phyloP scores from a whole-genome alignment of 2,888 invertebrate species.

The Drosophila sordidula region DNA sequence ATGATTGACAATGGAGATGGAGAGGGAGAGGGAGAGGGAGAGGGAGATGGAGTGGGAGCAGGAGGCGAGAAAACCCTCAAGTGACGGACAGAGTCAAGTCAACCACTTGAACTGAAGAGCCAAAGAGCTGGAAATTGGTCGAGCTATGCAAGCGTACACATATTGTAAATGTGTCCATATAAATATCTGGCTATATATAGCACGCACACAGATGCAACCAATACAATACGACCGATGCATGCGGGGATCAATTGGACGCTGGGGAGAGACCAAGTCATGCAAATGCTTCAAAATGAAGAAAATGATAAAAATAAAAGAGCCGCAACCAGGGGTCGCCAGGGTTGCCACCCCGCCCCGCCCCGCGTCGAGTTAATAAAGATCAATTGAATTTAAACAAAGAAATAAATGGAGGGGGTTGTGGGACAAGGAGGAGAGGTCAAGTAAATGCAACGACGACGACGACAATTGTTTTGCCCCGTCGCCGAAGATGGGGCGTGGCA shows the following conservation, averaged over 20 bases:
- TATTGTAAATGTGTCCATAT: conserved; percentile 1
- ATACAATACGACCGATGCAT: conserved; percentile 10
- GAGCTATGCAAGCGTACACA: conserved; percentile 13
- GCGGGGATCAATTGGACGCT: conserved; percentile 67
- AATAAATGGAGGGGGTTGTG: conserved; percentile 6
- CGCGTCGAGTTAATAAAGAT: conserved; percentile 70
- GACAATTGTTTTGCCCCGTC: conserved; percentile 44
- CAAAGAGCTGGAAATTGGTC: conserved; percentile 39
- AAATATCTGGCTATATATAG: conserved; percentile 34
- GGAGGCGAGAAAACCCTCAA: conserved; percentile 66
- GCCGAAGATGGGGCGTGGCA: conserved; percentile 49
- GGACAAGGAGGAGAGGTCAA: conserved; percentile 40
- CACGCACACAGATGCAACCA: conserved; percentile 19
- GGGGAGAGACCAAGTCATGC: conserved; percentile 64
- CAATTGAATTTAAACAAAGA: conserved; percentile 80
- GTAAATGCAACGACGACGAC: conserved; percentile 53
- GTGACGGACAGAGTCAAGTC: conserved; percentile 67
- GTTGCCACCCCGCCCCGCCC: conserved; percentile 39
- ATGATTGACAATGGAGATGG: conserved; percentile 42
- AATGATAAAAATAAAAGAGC: conserved; percentile 26
- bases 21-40: background rate
- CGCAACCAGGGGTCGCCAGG: conserved; percentile 46
- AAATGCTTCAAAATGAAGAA: conserved; percentile 53
- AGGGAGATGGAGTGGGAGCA: background rate
- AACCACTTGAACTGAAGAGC: conserved; percentile 70